Evolutionary conservation across 2,888 invertebrate genomes (phyloP), one percentile per base, ranked within the genome.

Genomic region (Polia nebulosa): DNA sequence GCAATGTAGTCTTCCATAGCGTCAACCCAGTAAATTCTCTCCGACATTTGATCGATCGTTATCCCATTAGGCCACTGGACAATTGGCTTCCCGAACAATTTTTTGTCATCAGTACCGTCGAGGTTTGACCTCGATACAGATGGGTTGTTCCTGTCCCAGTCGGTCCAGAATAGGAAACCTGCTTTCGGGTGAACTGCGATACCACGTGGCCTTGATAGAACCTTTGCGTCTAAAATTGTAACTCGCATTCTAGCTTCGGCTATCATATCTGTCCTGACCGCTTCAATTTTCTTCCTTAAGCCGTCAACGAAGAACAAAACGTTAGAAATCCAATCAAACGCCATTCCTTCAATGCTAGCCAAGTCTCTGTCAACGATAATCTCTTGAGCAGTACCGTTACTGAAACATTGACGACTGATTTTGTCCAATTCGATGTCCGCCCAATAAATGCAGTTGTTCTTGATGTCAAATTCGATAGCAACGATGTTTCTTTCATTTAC

Each of bases 11-110:
- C 98, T 78, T 97, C 96, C 86, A 97, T 96, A 0, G 98, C 98
- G 87, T 99, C 98, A 0, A 98, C 98, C 98, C 98, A 98, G 89
- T 98, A 99, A 60, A 99, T 97, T 56, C 97, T 96, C 84, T 98
- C 97, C 0, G 97, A 97, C 86, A 97, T 97, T 85, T 97, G 97
- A 92, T 99, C 99, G 32, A 99, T 97, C 0, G 98, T 97, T 64
- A 98, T 97, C 20, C 98, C 98, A 89, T 98, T 98, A 0, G 98
- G 98, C 98, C 98, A 98, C 79, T 97, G 96, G 0, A 99, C 97
- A 53, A 95, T 94, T 0, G 97, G 96, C 67, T 96, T 96, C 0
- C 96, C 96, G 82, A 98, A 97, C 65, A 98, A 89, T 74, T 95
- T 96, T 81, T 96, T 96, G 0, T 97, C 96, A 72, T 97, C 96